Conservation (phyloP, 2,113 vertebrate species). For the Spilogale gracilis region DNA sequence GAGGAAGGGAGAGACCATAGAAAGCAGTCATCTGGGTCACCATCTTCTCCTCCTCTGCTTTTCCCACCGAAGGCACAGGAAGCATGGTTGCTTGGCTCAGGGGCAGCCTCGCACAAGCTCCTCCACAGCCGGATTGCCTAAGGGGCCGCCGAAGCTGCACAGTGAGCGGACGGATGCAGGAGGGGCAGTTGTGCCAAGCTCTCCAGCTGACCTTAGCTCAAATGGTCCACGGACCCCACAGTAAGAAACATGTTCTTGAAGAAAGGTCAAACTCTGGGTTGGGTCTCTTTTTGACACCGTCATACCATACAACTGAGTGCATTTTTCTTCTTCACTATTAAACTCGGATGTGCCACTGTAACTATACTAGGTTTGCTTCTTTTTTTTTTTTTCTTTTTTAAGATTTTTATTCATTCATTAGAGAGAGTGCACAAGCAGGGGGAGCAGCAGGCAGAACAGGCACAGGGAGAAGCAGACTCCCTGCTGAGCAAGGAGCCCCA, state of each 20-base stretch:
- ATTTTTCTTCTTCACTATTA: background rate
- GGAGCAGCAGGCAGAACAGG: no score
- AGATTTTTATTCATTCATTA: no score
- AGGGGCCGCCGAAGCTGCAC: background rate
- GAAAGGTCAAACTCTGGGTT: background rate
- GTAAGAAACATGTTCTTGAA: background rate
- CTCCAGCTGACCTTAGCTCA: background rate
- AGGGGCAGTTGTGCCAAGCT: background rate
- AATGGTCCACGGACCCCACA: background rate
- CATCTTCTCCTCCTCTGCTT: background rate
- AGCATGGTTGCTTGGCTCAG: accelerated
- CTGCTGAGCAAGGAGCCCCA: no score
- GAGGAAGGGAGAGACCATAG: background rate
- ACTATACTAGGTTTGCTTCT: background rate
- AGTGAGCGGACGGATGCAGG: background rate
- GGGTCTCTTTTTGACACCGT: background rate
- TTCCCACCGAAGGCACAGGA: no score
- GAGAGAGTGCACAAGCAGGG: no score
- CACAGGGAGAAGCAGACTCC: no score
- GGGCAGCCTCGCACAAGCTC: background rate
- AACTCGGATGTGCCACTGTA: background rate
- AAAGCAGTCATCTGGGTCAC: background rate
- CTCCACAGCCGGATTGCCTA: background rate
- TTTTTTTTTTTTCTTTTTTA: no score
- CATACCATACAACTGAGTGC: background rate